A percentile compares a stretch with the other conserved stretches of the same genome.
These are phyloP conservation scores for Conger conger DNA, from an alignment of 2,113 vertebrate species.

Conservation along the genomic window DNA sequence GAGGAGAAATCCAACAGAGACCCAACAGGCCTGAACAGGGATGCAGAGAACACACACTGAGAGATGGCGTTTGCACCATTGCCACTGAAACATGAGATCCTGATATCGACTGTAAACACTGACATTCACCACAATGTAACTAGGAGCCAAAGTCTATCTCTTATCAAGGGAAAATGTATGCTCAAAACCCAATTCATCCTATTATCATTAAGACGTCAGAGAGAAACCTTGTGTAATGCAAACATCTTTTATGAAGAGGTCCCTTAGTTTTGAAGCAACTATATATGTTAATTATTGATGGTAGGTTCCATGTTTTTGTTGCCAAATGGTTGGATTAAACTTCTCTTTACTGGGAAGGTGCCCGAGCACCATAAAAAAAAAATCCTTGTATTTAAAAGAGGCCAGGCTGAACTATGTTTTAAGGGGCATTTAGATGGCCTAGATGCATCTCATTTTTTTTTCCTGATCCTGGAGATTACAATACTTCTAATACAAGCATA, in stretches of 20 bases:
- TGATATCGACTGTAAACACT: conserved; percentile 28
- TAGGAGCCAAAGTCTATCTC: conserved; percentile 58
- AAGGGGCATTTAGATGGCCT: conserved; percentile 35
- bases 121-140: conserved; percentile 44
- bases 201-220: conserved; percentile 46
- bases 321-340: conserved; percentile 59
- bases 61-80: conserved; percentile 50
- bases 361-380: neutral
- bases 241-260: conserved; percentile 51
- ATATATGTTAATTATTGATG: conserved; percentile 59
- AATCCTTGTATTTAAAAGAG: conserved; percentile 24
- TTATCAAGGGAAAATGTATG: conserved; percentile 47
- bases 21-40: neutral
- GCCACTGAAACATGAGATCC: conserved; percentile 48
- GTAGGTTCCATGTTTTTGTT: conserved; percentile 56
- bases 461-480: conserved; percentile 31
- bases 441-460: conserved; percentile 38
- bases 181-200: conserved; percentile 49
- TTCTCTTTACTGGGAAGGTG: conserved; percentile 45
- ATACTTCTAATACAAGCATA: neutral
- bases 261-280: conserved; percentile 40
- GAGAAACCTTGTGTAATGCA: conserved; percentile 51
- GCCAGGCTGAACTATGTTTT: conserved; percentile 44
- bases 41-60: conserved; percentile 47
- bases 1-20: neutral